A percentile compares a stretch with the other conserved stretches of the same genome.
Evolutionary conservation across 2,113 vertebrate species (phyloP).

Genomic region (Gorilla gorilla): DNA sequence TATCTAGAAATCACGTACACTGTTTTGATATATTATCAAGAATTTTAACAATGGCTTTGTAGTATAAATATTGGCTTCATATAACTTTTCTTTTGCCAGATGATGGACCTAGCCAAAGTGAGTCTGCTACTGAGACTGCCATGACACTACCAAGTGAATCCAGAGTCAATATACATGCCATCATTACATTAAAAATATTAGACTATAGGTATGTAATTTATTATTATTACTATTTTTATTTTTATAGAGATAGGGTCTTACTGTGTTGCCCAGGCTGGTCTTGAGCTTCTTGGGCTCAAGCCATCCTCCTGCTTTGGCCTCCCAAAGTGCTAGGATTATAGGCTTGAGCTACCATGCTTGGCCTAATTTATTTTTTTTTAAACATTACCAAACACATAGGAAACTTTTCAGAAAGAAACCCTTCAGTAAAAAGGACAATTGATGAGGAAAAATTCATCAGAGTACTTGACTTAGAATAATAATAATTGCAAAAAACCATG

Average conservation of each 20-base stretch:
- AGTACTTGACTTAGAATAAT: conserved; percentile 4
- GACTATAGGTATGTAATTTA: conserved; percentile 88
- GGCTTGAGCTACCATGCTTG: too few relatives aligned
- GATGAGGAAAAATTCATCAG: background rate
- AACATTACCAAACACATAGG: background rate
- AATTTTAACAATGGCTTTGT: background rate
- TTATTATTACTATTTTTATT: background rate
- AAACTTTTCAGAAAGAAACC: background rate
- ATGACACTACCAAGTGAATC: conserved; percentile 95
- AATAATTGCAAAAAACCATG: background rate
- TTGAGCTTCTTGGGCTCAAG: too few relatives aligned
- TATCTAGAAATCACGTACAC: background rate
- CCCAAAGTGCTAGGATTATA: too few relatives aligned
- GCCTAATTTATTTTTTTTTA: background rate
- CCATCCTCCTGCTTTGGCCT: too few relatives aligned
- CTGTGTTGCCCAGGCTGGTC: too few relatives aligned
- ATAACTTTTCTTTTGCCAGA: conserved; percentile 79
- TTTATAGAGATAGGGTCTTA: too few relatives aligned
- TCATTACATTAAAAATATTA: conserved; percentile 89
- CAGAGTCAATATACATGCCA: conserved; percentile 87
- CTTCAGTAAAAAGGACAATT: conserved; percentile 6
- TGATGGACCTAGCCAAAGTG: conserved; percentile 68
- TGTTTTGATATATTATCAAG: background rate
- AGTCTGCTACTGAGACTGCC: conserved; percentile 84
- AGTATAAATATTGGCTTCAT: background rate